Evolutionary conservation across 2,113 vertebrate genomes (phyloP), one percentile per base, ranked within the genome.

Genomic region (Labeo catla): DNA sequence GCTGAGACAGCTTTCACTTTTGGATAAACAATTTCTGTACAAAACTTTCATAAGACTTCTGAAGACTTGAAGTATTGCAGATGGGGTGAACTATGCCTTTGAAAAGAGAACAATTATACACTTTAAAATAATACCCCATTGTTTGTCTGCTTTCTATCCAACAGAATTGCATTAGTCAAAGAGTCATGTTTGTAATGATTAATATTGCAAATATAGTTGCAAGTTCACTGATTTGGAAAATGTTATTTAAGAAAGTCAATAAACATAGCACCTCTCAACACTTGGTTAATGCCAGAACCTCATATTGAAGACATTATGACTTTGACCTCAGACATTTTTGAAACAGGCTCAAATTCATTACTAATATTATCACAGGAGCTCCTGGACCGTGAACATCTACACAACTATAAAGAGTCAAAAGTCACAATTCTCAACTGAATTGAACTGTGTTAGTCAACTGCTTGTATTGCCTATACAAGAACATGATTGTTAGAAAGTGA

Each of bases 251-350:
- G 15, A 78, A 59, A 54, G 34, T 78, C 49, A 77, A 77, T 54
- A 77, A 77, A 36, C 76, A 54, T 49, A 54, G 50, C 49, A 59
- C 16, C 16, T 57, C 76, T 57, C 15, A n/a, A 78, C 9, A 21
- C 39, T 57, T 6, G 16, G 13, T 12, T 65, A 63, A 52, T 76
- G 72, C 28, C 47, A 85, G n/a, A 85, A 21, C 23, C 50, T 85
- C 63, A 66, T 66, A 34, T 39, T 76, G 43, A 59, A 84, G 28
- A 19, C 50, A 65, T 63, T 77, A 85, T 45, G 76, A 78, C 39
- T 59, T 43, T 84, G 47, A 85, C 59, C 81, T 83, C 73, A 63
- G 52, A 12, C 74, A 79, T 68, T 79, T 77, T 86, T 83, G 19
- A 82, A 82, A 83, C 36, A 59, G 13, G 21, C 34, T 59, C 23